Conservation (phyloP, 2,888 invertebrate species). For the Drosophila parthenogenetica region DNA sequence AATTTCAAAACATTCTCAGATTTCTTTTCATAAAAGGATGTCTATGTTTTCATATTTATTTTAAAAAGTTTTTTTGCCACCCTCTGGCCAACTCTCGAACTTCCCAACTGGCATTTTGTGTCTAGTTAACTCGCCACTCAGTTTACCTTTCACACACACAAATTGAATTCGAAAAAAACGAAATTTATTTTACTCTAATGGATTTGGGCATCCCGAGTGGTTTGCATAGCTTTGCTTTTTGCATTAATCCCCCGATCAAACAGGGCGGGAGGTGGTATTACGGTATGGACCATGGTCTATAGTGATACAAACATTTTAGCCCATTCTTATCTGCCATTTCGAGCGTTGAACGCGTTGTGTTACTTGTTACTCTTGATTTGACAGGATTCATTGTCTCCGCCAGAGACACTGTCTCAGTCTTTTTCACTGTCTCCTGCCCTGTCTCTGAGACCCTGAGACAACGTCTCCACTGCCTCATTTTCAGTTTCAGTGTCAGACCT, state of each 20-base stretch:
- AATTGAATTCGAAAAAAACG: slow-evolving; percentile 64
- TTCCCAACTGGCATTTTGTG: slow-evolving; percentile 37
- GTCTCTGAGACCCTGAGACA: slow-evolving; percentile 3
- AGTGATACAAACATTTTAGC: slow-evolving; percentile 6
- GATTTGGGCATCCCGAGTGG: slow-evolving; percentile 73
- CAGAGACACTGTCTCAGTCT: slow-evolving; percentile 27
- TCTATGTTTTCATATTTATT: too few species aligned
- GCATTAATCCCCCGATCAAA: not conserved
- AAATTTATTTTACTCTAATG: slow-evolving; percentile 77
- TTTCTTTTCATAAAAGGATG: too few species aligned
- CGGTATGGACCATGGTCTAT: not conserved
- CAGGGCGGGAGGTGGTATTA: not conserved
- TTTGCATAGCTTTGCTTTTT: slow-evolving; percentile 31
- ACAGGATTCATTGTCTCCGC: slow-evolving; percentile 79
- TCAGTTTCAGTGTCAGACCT: slow-evolving; percentile 16
- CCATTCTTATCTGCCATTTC: slow-evolving; percentile 34
- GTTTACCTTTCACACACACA: slow-evolving; percentile 25
- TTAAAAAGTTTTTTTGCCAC: slow-evolving; percentile 37
- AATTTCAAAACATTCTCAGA: too few species aligned
- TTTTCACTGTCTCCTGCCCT: not conserved
- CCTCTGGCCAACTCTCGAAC: slow-evolving; percentile 29
- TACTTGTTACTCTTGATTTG: slow-evolving; percentile 72
- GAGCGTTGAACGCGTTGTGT: slow-evolving; percentile 51
- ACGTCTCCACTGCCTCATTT: slow-evolving; percentile 15
- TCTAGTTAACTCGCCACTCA: slow-evolving; percentile 57